These are phyloP conservation scores for Eupithecia exiguata DNA, from an alignment of 2,888 invertebrate species.

Conservation along the genomic window DNA sequence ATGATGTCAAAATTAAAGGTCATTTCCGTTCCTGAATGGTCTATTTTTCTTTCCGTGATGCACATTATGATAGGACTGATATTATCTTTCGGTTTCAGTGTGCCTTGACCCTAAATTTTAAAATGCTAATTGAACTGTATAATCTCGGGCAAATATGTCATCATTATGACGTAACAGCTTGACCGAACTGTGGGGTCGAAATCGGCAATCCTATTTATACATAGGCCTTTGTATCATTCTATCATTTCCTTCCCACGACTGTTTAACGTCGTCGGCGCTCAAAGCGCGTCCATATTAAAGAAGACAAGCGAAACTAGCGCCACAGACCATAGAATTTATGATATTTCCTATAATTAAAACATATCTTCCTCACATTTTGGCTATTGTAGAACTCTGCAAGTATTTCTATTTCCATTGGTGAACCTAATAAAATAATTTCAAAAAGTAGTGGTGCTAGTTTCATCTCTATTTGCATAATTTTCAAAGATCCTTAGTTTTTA, in stretches of 20 bases:
- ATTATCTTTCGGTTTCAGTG: neutral
- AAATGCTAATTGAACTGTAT: neutral
- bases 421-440: neutral
- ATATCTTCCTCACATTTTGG: neutral
- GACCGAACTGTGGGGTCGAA: neutral
- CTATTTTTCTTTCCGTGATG: neutral
- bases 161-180: neutral
- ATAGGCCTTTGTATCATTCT: neutral
- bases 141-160: neutral
- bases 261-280: neutral
- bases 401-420: no score
- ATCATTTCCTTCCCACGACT: neutral
- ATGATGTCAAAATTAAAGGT: no score
- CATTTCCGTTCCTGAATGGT: no score
- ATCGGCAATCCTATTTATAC: neutral
- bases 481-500: neutral
- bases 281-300: neutral
- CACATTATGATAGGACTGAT: neutral
- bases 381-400: neutral
- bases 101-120: neutral
- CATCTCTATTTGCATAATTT: neutral
- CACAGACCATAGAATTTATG: neutral
- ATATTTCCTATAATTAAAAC: neutral
- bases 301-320: neutral
- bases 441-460: neutral